These are phyloP conservation scores for Buceros bicornis DNA, from an alignment of 2,797 vertebrate genomes.

Conservation along the genomic window DNA sequence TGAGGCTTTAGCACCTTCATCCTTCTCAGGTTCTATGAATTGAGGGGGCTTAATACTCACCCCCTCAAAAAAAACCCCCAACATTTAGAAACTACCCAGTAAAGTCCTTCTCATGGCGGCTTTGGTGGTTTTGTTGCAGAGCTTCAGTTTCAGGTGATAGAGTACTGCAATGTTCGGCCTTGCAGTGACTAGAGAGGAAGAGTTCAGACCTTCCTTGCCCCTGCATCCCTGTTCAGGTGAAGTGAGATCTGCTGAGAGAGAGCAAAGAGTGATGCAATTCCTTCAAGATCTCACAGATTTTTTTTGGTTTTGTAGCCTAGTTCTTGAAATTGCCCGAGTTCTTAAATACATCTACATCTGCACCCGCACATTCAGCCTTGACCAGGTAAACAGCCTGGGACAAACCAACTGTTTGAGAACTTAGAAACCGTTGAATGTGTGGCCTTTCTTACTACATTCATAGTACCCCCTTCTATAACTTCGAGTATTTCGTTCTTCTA, in stretches of 20 bases:
- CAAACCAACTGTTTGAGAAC: not conserved
- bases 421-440: not conserved
- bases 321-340: not conserved
- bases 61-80: rapidly evolving
- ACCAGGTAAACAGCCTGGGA: not conserved
- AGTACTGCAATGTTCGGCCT: rapidly evolving
- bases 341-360: not conserved
- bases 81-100: not conserved
- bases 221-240: not conserved
- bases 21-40: not conserved
- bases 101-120: not conserved
- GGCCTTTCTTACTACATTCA: not conserved
- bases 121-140: not conserved
- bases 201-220: not conserved
- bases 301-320: not conserved
- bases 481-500: not conserved
- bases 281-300: not conserved
- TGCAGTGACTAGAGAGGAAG: not conserved
- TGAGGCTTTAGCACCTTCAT: not conserved
- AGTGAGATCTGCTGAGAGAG: not conserved
- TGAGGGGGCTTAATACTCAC: not conserved
- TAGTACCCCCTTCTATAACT: not conserved
- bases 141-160: not conserved
- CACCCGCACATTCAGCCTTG: not conserved
- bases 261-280: not conserved